Percentiles rank a stretch among this genome's conserved stretches.
Conservation (phyloP, 2,797 vertebrate genomes). For the Karalla daura region DNA sequence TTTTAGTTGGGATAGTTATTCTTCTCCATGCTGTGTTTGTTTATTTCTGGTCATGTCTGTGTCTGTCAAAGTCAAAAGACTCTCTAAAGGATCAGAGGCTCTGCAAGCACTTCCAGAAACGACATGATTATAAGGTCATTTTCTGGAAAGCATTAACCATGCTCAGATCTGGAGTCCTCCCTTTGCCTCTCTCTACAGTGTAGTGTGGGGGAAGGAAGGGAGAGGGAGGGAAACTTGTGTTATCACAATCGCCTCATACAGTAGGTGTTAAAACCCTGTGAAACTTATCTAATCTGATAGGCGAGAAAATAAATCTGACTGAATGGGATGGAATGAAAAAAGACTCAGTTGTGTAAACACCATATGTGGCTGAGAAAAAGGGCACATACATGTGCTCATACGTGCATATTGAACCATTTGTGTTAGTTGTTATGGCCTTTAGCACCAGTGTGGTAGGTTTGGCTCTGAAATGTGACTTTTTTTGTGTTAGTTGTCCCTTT, state of each 20-base stretch:
- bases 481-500: slow-evolving; percentile 18
- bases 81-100: slow-evolving; percentile 35
- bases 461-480: slow-evolving; percentile 36
- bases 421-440: slow-evolving; percentile 66
- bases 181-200: neutral
- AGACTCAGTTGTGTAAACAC: slow-evolving; percentile 74
- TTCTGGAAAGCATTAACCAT: slow-evolving; percentile 71
- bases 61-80: slow-evolving; percentile 26
- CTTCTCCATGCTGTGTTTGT: slow-evolving; percentile 12
- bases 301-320: slow-evolving; percentile 65
- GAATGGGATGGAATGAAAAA: slow-evolving; percentile 57
- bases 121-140: slow-evolving; percentile 51
- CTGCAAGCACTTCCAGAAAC: slow-evolving; percentile 50
- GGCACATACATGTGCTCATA: slow-evolving; percentile 9
- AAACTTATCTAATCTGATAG: slow-evolving; percentile 83
- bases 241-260: slow-evolving; percentile 71
- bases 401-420: slow-evolving; percentile 42
- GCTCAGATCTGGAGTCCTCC: slow-evolving; percentile 17
- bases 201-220: neutral
- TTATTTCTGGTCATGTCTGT: slow-evolving; percentile 18
- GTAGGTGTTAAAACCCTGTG: slow-evolving; percentile 81
- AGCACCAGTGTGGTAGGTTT: slow-evolving; percentile 61
- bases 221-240: slow-evolving; percentile 34
- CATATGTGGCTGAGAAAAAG: slow-evolving; percentile 45
- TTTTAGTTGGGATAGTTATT: neutral